Conservation (phyloP, 2,113 vertebrate genomes). For the Piprites chloris region DNA sequence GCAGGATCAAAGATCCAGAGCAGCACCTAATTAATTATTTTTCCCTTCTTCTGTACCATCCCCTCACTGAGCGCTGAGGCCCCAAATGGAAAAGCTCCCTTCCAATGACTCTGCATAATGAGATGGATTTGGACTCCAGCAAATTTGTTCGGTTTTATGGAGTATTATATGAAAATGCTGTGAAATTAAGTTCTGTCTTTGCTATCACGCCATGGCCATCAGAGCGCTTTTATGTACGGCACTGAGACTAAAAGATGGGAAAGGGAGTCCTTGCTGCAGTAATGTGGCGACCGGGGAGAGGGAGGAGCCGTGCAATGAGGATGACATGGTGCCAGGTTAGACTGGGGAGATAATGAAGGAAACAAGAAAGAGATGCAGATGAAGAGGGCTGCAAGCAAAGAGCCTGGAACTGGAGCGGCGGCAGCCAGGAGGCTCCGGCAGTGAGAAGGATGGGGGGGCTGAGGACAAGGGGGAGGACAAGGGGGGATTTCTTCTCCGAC, state of each 20-base stretch:
- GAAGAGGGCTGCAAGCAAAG: background rate
- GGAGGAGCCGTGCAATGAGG: background rate
- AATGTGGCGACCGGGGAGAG: background rate
- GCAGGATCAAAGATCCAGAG: conserved; percentile 57
- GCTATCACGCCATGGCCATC: conserved; percentile 35
- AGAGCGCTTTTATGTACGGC: conserved; percentile 18
- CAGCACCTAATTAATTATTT: conserved; percentile 64
- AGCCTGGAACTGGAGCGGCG: background rate
- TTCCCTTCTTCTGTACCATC: conserved; percentile 22
- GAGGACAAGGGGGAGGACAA: background rate
- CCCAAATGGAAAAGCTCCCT: conserved; percentile 29
- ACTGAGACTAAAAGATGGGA: background rate
- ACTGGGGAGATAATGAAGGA: background rate
- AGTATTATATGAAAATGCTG: conserved; percentile 33
- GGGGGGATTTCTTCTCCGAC: rapidly evolving
- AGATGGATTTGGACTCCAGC: conserved; percentile 53
- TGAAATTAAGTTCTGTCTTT: conserved; percentile 56
- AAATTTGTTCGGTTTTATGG: conserved; percentile 51
- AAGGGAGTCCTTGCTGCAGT: background rate
- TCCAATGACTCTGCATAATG: conserved; percentile 33
- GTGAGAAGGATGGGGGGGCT: background rate
- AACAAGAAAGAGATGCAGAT: background rate
- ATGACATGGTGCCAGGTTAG: background rate
- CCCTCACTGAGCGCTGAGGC: background rate
- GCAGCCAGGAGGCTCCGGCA: background rate